Evolutionary conservation across 1,140 invertebrate species (phyloP), one percentile per base, ranked within the genome.

Genomic region (Solenopsis fugax): DNA sequence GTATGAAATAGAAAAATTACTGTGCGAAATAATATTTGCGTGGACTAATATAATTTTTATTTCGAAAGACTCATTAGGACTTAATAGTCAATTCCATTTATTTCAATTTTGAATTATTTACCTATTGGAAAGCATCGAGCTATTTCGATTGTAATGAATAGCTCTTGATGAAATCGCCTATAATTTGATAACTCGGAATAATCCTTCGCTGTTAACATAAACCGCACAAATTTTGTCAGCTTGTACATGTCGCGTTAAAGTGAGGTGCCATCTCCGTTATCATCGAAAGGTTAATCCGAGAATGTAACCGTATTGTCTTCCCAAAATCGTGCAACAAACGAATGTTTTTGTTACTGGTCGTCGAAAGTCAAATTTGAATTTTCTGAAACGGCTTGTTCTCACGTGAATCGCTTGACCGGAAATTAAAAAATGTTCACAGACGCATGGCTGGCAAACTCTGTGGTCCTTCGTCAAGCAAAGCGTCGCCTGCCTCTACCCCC

Each of bases 391-490:
- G 54, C 34, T 13, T 76, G 34, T 75, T 90, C 81, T 90, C 81
- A 89, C 85, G 89, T 91, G 87, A 76, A 91, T 84, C 86, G 88
- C 91, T 92, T 94, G 92, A 94, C 91, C 84, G 92, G 93, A 94
- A 94, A 93, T 95, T 94, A 91, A 93, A 94, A 94, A 94, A 95
- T 95, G 95, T 95, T 95, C 95, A 95, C 95, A 95, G 95, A 95
- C 95, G 95, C 95, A 95, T 95, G 95, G 95, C 95, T 95, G 95
- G 95, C 95, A 93, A 95, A 95, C 94, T 95, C 95, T 91, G 92
- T 95, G 95, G 94, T 95, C 93, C 95, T 95, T 89, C 95, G 95
- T 94, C 95, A 95, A 95, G 95, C 94, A 93, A 95, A 95, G 90
- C 95, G 95, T 94, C 95, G 95, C 90, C 95, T 95, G 95, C 95